Evolutionary conservation across 2,113 vertebrate species (phyloP).

Genomic region (Boulengerochromis microlepis): DNA sequence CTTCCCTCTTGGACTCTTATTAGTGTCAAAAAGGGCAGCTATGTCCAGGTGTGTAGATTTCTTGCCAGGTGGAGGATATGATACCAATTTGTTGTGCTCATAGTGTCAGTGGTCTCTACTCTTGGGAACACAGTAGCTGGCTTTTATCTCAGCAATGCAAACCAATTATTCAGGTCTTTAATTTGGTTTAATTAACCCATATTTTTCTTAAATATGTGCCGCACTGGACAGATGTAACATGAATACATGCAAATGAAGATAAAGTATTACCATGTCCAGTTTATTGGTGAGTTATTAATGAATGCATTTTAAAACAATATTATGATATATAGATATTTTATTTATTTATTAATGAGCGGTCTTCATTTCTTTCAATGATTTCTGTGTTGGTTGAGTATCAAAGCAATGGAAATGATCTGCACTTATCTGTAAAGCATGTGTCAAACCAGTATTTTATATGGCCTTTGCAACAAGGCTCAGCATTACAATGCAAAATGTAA

Average conservation of each 20-base stretch:
- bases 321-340: not conserved
- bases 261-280: not conserved
- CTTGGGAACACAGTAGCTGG: not conserved
- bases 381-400: not conserved
- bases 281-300: not conserved
- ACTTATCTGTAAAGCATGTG: not conserved
- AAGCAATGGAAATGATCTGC: slow-evolving; percentile 27
- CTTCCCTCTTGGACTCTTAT: slow-evolving; percentile 37
- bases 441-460: not conserved
- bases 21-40: slow-evolving; percentile 57
- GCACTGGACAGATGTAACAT: not conserved
- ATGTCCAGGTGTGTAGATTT: slow-evolving; percentile 44
- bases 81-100: slow-evolving; percentile 52
- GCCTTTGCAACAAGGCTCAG: not conserved
- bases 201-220: not conserved
- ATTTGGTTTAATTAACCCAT: not conserved
- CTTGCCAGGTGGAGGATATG: slow-evolving; percentile 46
- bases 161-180: slow-evolving; percentile 13
- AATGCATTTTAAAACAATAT: not conserved
- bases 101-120: not conserved
- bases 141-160: not conserved
- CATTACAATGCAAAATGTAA: not conserved
- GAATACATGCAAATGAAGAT: not conserved
- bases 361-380: not conserved
- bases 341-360: not conserved